Percentiles rank a stretch among this genome's conserved stretches.
These are phyloP conservation scores for Araneus ventricosus DNA, from an alignment of 1,140 invertebrate genomes.

Conservation along the genomic window DNA sequence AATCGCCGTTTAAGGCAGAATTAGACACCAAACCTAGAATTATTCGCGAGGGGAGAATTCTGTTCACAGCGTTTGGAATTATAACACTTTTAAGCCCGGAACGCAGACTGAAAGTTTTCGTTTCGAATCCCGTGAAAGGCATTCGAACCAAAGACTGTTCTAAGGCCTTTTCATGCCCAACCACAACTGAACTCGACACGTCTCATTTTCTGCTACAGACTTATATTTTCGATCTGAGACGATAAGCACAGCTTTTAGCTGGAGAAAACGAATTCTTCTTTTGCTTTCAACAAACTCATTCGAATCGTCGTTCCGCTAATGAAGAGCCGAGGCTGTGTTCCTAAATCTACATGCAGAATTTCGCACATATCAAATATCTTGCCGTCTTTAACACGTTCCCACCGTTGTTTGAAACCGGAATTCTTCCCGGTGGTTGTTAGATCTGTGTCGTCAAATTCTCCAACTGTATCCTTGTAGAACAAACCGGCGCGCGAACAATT, in stretches of 20 bases:
- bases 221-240: not conserved
- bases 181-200: not conserved
- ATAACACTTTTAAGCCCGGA: not conserved
- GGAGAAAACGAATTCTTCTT: not conserved
- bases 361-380: not conserved
- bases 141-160: not conserved
- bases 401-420: not conserved
- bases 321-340: not conserved
- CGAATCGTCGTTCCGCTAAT: not conserved
- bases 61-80: not conserved
- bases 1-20: not conserved
- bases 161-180: not conserved
- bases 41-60: not conserved
- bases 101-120: not conserved
- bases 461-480: not conserved
- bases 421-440: not conserved
- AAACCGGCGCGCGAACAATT: not conserved
- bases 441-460: not conserved
- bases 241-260: not conserved
- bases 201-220: not conserved
- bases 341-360: not conserved
- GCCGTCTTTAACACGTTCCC: not conserved
- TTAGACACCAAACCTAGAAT: not conserved
- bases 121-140: too few species aligned
- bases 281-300: not conserved